A percentile compares a stretch with the other conserved stretches of the same genome.
phyloP scores from a whole-genome alignment of 2,888 invertebrate genomes.

The Metacarcinus magister region DNA sequence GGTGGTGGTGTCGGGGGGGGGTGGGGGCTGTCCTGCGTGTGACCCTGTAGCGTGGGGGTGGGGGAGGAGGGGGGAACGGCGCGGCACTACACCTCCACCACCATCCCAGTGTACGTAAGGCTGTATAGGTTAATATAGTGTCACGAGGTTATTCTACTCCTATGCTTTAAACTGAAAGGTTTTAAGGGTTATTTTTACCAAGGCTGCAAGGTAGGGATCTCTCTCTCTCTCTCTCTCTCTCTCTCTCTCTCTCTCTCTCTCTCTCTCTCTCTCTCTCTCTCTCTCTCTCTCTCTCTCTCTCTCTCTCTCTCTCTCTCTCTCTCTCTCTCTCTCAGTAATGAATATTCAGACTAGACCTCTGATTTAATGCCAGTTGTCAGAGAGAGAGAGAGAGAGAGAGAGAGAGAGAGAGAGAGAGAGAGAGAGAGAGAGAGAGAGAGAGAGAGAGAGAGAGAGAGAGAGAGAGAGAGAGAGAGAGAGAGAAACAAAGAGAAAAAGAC shows the following conservation, averaged over 20 bases:
- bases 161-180: not conserved
- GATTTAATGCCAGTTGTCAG: not conserved
- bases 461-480: conserved; percentile 3
- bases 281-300: conserved; percentile 13
- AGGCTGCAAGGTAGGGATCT: not conserved
- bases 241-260: not conserved
- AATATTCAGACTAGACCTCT: no score
- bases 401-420: conserved; percentile 18
- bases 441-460: not conserved
- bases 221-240: not conserved
- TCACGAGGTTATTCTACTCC: not conserved
- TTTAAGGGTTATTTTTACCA: not conserved
- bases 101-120: not conserved
- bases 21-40: no score
- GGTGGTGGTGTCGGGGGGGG: no score
- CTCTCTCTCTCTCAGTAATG: not conserved
- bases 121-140: not conserved
- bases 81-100: not conserved
- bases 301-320: conserved; percentile 8
- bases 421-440: not conserved
- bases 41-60: no score
- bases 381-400: conserved; percentile 2
- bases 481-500: not conserved
- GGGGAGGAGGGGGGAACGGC: no score
- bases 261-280: conserved; percentile 2